phyloP scores from a whole-genome alignment of 1,140 invertebrate species.

The Lepidurus packardi region DNA sequence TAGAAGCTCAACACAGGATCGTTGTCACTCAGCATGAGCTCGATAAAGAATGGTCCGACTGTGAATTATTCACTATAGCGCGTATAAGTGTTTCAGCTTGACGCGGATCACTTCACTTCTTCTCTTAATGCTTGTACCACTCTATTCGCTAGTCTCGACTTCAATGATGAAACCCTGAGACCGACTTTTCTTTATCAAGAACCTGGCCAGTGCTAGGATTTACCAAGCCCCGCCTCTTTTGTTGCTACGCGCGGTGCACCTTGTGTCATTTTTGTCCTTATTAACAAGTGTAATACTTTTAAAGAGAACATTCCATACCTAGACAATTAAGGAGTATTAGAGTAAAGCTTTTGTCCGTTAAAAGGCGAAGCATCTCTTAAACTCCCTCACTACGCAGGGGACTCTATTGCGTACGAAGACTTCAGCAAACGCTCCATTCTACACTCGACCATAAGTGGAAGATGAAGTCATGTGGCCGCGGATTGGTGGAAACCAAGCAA shows the following conservation, averaged over 20 bases:
- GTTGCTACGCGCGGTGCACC: background rate
- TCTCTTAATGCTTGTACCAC: background rate
- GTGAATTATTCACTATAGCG: background rate
- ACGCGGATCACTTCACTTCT: background rate
- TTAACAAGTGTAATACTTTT: background rate
- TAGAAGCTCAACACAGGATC: conserved; percentile 21
- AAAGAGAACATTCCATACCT: background rate
- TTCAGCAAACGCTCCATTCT: background rate
- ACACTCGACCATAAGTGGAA: background rate
- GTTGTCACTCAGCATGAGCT: conserved; percentile 21
- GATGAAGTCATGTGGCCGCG: background rate
- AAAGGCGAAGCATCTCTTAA: background rate
- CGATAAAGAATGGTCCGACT: background rate
- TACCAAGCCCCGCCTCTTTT: background rate
- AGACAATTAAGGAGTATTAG: background rate
- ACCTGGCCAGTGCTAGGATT: background rate
- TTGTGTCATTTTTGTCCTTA: background rate
- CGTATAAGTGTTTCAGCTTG: background rate
- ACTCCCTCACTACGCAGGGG: background rate
- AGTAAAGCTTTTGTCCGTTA: background rate
- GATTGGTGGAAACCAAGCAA: background rate
- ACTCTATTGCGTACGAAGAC: background rate
- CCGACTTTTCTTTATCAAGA: conserved; percentile 11
- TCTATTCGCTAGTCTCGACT: background rate
- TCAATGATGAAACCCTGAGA: background rate